Conservation (phyloP, 2,888 invertebrate genomes). For the Harpalus rubripes region DNA sequence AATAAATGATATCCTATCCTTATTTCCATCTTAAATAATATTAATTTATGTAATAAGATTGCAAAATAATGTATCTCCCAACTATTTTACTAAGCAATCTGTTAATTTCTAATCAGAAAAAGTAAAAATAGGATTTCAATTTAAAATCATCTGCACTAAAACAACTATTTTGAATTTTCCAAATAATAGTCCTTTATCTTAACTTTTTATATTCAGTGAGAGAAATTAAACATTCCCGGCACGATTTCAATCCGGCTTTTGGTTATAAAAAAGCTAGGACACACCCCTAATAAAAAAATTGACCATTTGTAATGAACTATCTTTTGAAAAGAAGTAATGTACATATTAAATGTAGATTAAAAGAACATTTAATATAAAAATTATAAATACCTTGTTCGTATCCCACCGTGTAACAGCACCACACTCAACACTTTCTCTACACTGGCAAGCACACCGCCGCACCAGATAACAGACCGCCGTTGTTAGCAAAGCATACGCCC, state of each 20-base stretch:
- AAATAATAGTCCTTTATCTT: neutral
- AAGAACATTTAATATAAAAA: constrained; percentile 17
- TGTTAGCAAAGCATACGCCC: constrained; percentile 74
- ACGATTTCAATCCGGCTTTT: constrained; percentile 53
- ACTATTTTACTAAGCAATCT: neutral
- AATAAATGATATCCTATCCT: constrained; percentile 10
- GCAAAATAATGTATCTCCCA: neutral
- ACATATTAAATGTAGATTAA: constrained; percentile 21
- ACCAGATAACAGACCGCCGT: constrained; percentile 67
- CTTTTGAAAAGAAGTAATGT: constrained; percentile 7
- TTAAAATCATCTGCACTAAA: neutral
- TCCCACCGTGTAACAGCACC: constrained; percentile 62
- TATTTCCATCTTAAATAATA: neutral
- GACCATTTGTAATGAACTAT: neutral
- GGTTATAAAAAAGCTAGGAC: constrained; percentile 52
- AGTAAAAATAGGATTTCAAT: neutral
- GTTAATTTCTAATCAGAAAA: neutral
- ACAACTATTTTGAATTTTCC: neutral
- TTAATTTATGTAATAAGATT: neutral
- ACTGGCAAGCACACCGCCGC: constrained; percentile 69
- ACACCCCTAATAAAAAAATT: constrained; percentile 58
- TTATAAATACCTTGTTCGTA: constrained; percentile 58
- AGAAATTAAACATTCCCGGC: constrained; percentile 31
- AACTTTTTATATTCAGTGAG: neutral
- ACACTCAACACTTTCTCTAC: constrained; percentile 68